phyloP scores from a whole-genome alignment of 2,113 vertebrate genomes.

The Lophotis ruficrista region DNA sequence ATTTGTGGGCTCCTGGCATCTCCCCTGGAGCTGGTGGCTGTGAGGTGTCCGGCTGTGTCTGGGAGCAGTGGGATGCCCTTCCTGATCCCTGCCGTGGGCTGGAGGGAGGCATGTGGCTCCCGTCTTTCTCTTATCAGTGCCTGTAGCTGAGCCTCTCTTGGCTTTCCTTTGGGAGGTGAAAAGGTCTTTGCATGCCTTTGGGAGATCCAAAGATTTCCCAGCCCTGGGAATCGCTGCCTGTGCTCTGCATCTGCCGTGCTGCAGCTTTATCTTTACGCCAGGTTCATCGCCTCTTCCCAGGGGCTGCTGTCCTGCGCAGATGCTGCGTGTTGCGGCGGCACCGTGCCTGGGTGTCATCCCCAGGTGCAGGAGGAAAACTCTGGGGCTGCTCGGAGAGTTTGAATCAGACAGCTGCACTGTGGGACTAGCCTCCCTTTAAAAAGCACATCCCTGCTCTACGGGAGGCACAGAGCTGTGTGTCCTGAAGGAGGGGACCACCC shows the following conservation, averaged over 20 bases:
- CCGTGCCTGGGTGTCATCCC: accelerated
- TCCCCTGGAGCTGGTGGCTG: background rate
- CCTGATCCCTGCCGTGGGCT: background rate
- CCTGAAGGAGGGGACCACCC: background rate
- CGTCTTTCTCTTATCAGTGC: background rate
- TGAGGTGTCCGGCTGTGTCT: background rate
- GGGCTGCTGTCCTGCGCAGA: background rate
- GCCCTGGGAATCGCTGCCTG: background rate
- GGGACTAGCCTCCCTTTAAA: background rate
- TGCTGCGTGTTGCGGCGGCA: background rate
- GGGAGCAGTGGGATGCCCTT: background rate
- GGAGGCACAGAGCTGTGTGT: background rate
- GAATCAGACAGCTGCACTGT: background rate
- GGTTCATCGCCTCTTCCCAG: background rate
- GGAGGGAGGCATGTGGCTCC: background rate
- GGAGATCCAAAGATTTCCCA: background rate
- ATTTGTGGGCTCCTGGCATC: background rate
- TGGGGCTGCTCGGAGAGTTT: background rate
- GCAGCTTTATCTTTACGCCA: background rate
- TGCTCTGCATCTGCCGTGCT: background rate
- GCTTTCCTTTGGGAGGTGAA: background rate
- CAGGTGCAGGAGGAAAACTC: background rate
- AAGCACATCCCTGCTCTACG: accelerated
- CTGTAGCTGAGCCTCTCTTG: background rate
- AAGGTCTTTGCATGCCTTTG: background rate